Percentiles rank a stretch among this genome's conserved stretches.
phyloP scores from a whole-genome alignment of 2,797 vertebrate genomes.

The Graptemys geographica region DNA sequence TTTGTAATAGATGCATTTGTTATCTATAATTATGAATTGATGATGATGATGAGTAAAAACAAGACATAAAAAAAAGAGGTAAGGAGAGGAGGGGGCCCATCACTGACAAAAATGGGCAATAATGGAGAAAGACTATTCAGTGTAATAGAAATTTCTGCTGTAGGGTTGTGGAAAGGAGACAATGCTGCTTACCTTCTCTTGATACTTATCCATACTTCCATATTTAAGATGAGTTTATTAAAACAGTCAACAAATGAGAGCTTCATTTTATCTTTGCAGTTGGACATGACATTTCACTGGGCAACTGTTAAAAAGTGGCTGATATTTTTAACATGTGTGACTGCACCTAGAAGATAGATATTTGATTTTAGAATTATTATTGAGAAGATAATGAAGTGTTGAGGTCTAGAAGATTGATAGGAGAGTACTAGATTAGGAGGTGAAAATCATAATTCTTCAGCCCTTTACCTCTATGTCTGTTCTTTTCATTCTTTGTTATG shows the following conservation, averaged over 20 bases:
- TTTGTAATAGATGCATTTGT: background rate
- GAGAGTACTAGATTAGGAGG: background rate
- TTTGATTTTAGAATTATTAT: background rate
- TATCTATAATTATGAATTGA: background rate
- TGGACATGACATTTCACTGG: background rate
- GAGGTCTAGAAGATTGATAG: background rate
- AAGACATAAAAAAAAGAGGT: background rate
- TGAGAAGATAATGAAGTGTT: background rate
- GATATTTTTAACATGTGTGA: background rate
- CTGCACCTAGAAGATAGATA: background rate
- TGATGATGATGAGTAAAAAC: background rate
- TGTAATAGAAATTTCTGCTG: background rate
- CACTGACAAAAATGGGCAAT: background rate
- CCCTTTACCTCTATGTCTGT: background rate
- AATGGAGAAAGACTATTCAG: background rate
- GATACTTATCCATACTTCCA: background rate
- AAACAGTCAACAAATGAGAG: background rate
- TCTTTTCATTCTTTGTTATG: background rate
- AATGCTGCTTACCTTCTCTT: background rate
- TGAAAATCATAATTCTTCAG: background rate
- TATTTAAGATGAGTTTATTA: background rate
- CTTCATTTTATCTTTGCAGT: background rate
- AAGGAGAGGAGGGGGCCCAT: background rate
- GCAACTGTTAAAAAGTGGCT: background rate
- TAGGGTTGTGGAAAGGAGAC: background rate